Evolutionary conservation across 2,113 vertebrate genomes (phyloP), one percentile per base, ranked within the genome.

Genomic region (Passer montanus): DNA sequence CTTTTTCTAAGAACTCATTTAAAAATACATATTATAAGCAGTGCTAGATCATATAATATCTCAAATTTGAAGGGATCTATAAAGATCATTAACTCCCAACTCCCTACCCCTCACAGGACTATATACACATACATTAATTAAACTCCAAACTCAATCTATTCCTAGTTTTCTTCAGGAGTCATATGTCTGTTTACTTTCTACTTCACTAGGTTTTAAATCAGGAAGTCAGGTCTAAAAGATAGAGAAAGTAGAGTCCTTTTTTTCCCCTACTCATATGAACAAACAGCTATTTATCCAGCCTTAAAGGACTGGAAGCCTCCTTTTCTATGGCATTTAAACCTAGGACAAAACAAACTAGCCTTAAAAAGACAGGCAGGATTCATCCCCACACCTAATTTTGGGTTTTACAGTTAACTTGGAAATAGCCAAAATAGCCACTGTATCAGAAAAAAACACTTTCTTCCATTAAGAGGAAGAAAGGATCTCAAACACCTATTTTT

Each of bases 381-480:
- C 6, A 11, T 16, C 3, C 8, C n/a, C 0, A 0, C n/a, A 67
- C 28, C 46, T 52, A 1, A 0, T 30, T 59, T n/a, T 68, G 13
- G 19, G 28, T 1, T 56, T 47, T 41, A 39, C 15, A 50, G 15
- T 35, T 49, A 46, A 56, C 10, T 44, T 73, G 37, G 21, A 88
- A 95, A 75, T 14, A 31, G 43, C 30, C 78, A 79, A 89, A 75
- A 21, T 4, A 80, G 27, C 15, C 37, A 52, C 44, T 30, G 8
- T 23, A 84, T 37, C 23, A 79, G 26, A 68, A 88, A 89, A 41
- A 41, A 41, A 11, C 3, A 66, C 19, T 60, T 85, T 44, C 37
- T 80, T 87, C 49, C 23, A 26, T 69, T 60, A 64, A 84, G 31
- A 41, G 41, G 41, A 41, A 41, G 13, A 41, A 41, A 41, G 41